Conservation (phyloP, 1,140 invertebrate genomes). For the Drosophila mojavensis region DNA sequence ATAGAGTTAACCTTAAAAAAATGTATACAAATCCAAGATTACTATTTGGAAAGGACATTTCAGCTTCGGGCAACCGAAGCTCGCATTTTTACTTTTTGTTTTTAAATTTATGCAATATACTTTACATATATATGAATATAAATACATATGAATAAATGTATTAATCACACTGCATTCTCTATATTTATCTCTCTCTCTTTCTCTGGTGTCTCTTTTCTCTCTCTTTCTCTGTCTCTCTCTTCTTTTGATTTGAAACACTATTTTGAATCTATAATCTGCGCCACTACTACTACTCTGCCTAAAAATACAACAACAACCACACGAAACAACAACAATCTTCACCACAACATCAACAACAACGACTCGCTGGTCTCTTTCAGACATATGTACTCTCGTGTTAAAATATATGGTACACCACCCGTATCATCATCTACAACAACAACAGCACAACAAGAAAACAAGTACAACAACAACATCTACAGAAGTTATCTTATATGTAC, state of each 20-base stretch:
- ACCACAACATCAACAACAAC: constrained; percentile 60
- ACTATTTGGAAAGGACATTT: constrained; percentile 63
- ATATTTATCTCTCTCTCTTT: constrained; percentile 77
- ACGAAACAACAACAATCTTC: constrained; percentile 60
- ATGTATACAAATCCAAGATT: neutral
- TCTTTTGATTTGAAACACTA: constrained; percentile 75
- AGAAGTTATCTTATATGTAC: constrained; percentile 51
- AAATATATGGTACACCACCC: constrained; percentile 56
- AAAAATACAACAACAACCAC: constrained; percentile 65
- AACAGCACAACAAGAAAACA: constrained; percentile 63
- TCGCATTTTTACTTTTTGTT: constrained; percentile 23
- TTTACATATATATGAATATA: constrained; percentile 35
- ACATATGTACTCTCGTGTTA: constrained; percentile 75
- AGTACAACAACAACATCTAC: constrained; percentile 48
- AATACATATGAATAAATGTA: constrained; percentile 68
- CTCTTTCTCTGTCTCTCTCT: constrained; percentile 62
- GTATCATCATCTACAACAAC: constrained; percentile 66
- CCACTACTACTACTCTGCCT: constrained; percentile 75
- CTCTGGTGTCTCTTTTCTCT: constrained; percentile 68
- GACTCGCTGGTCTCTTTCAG: constrained; percentile 73
- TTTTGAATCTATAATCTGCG: constrained; percentile 77
- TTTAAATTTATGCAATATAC: constrained; percentile 41
- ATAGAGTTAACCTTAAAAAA: constrained; percentile 34
- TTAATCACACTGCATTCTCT: constrained; percentile 81
- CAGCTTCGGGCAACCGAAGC: constrained; percentile 49